A percentile compares a stretch with the other conserved stretches of the same genome.
Conservation (phyloP, 2,113 vertebrate genomes). For the Aspidoscelis tigris region DNA sequence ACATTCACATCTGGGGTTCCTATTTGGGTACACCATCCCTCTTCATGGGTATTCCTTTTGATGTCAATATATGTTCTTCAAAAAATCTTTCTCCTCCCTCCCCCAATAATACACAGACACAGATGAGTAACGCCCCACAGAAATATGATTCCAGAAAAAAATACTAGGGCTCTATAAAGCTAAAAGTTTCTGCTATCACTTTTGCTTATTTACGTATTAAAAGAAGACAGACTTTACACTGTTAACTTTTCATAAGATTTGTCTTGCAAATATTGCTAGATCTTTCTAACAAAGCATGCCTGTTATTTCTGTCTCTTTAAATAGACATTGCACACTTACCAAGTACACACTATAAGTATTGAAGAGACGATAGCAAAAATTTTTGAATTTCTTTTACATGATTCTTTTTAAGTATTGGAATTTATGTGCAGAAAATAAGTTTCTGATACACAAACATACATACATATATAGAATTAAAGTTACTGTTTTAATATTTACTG, state of each 20-base stretch:
- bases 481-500: too few relatives aligned
- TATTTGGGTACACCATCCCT: not conserved
- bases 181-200: not conserved
- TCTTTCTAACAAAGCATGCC: slow-evolving; percentile 10
- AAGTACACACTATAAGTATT: not conserved
- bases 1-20: not conserved
- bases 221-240: not conserved
- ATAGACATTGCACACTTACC: not conserved
- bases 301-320: not conserved
- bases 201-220: slow-evolving; percentile 15
- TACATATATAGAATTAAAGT: too few relatives aligned
- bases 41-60: not conserved
- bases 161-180: not conserved
- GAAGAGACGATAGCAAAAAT: not conserved
- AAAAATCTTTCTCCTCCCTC: not conserved
- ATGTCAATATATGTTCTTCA: not conserved
- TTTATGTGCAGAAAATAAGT: too few relatives aligned
- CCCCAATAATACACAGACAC: not conserved
- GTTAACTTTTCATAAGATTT: slow-evolving; percentile 11
- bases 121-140: not conserved
- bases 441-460: too few relatives aligned
- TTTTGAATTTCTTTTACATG: not conserved
- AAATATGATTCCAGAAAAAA: not conserved
- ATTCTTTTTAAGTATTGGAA: not conserved
- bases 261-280: slow-evolving; percentile 9